These are phyloP conservation scores for Ophthalmolycus amberensis DNA, from an alignment of 2,113 vertebrate genomes.

Conservation along the genomic window DNA sequence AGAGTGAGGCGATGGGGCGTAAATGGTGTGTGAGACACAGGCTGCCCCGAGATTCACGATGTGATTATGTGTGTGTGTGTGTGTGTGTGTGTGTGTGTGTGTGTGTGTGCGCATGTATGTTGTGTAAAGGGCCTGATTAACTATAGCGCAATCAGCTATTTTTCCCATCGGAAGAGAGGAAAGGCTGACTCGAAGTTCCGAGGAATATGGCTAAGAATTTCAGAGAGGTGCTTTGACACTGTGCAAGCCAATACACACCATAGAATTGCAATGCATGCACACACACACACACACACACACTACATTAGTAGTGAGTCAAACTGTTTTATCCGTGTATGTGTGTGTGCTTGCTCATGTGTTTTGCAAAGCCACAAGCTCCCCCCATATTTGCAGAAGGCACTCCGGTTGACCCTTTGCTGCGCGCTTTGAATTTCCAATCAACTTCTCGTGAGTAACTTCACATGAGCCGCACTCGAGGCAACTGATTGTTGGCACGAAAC, in stretches of 20 bases:
- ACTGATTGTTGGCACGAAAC: conserved; percentile 31
- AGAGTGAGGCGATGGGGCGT: conserved; percentile 21
- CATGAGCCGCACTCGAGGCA: conserved; percentile 47
- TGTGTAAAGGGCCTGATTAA: conserved; percentile 53
- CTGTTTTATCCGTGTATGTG: conserved; percentile 17
- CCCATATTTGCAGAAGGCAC: conserved; percentile 53
- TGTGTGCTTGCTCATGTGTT: conserved; percentile 14
- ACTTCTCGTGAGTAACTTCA: conserved; percentile 63
- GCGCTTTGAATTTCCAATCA: conserved; percentile 71
- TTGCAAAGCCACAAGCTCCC: conserved; percentile 46
- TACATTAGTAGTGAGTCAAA: conserved; percentile 19
- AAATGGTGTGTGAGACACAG: conserved; percentile 19
- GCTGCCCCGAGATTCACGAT: conserved; percentile 37
- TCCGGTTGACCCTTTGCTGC: conserved; percentile 69
- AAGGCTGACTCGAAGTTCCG: conserved; percentile 52
- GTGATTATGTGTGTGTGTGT: conserved; percentile 14
- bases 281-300: conserved; percentile 15
- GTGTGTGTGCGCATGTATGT: conserved; percentile 7
- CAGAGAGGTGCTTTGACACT: conserved; percentile 32
- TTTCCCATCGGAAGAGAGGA: conserved; percentile 52
- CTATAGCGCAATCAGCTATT: conserved; percentile 56
- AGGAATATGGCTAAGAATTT: conserved; percentile 37
- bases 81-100: conserved; percentile 22
- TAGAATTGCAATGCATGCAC: not conserved
- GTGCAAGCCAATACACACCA: not conserved